These are phyloP conservation scores for Amblyjoppa proteus DNA, from an alignment of 2,888 invertebrate genomes.

Conservation along the genomic window DNA sequence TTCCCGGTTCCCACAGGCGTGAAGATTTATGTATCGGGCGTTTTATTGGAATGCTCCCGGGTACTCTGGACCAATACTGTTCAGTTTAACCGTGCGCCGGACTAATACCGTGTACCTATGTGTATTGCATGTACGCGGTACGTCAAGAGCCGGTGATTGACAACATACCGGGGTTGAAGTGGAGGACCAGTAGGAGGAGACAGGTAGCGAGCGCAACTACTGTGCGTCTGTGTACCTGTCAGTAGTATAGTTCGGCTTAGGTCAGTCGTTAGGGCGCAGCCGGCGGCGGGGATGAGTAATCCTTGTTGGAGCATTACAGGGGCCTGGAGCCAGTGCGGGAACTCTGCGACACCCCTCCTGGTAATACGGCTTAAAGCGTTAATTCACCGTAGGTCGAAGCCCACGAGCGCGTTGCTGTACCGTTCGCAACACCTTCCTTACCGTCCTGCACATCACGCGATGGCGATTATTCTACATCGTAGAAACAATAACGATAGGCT, in stretches of 20 bases:
- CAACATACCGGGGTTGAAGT: slow-evolving; percentile 36
- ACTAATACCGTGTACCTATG: background rate
- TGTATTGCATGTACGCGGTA: background rate
- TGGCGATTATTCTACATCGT: background rate
- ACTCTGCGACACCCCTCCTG: slow-evolving; percentile 1
- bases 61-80: slow-evolving; percentile 33
- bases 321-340: slow-evolving; percentile 7
- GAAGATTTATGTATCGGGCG: slow-evolving; percentile 53
- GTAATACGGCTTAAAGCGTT: slow-evolving; percentile 54
- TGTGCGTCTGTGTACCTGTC: slow-evolving; percentile 51
- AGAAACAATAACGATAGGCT: slow-evolving; percentile 1
- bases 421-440: background rate
- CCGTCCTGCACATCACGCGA: background rate
- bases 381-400: slow-evolving; percentile 48
- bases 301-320: slow-evolving; percentile 55
- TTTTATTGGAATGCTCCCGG: slow-evolving; percentile 38
- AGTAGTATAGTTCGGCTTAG: slow-evolving; percentile 55
- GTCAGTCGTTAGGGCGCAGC: slow-evolving; percentile 58
- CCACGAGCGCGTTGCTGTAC: background rate
- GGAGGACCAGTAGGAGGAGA: background rate
- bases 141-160: slow-evolving; percentile 55
- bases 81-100: slow-evolving; percentile 8
- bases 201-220: background rate
- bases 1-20: background rate
- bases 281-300: slow-evolving; percentile 49